Evolutionary conservation across 2,113 vertebrate species (phyloP), one percentile per base, ranked within the genome.

Genomic region (Sciurus niger): DNA sequence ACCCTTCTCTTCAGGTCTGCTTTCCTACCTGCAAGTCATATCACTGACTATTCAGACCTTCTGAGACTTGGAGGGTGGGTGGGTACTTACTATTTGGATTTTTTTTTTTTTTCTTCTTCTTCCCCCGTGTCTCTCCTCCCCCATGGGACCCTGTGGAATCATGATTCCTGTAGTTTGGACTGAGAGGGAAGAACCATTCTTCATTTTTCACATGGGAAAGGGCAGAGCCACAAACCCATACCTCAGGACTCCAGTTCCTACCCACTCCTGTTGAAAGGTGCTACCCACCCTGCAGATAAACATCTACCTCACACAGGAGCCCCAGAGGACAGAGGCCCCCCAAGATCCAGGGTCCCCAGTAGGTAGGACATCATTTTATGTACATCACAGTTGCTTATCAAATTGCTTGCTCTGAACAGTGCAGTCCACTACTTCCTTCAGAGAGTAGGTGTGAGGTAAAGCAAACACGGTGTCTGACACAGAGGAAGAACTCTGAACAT

Each of bases 141-240:
- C 34, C 32, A 53, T 34, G 34, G 84, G 48, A 8, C 28, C 16
- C 83, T 68, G 51, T 55, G 24, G n/a, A 53, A 72, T 74, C 14
- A 2, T 51, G 63, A 40, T 14, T 94, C 58, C 53, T 77, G 22
- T 8, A 46, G 34, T 89, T 89, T 67, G 65, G 72, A 46, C 3
- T 70, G 24, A 94, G 82, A 28, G 51, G 9, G 46, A 48, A 9
- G 55, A 55, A 55, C 6, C 37, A 18, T 11, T 92, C 34, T 78
- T 46, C 43, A 34, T 73, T 74, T 87, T 84, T 84, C 14, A 85
- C 40, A 20, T 82, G 53, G 82, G 84, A 94, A 91, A 43, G 51
- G 28, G 34, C 37, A 34, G 70, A 92, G 65, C 60, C 92, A 63
- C 68, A 83, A 25, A 77, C 43, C 28, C 89, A 80, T 37, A 55